These are phyloP conservation scores for Baryphthengus martii DNA, from an alignment of 2,113 vertebrate genomes.

Conservation along the genomic window DNA sequence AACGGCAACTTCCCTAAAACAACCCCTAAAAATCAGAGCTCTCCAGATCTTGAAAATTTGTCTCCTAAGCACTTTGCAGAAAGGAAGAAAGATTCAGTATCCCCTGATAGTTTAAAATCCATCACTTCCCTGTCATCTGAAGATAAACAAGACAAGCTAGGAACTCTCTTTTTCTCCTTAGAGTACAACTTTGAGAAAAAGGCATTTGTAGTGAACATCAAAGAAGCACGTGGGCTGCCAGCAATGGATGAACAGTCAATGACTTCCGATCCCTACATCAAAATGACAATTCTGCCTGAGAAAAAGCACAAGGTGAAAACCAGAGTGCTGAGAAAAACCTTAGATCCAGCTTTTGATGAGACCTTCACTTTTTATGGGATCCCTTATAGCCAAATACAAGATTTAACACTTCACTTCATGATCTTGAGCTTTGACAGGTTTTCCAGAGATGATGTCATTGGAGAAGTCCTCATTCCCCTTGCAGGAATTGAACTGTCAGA, in stretches of 20 bases:
- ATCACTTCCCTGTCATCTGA: conserved; percentile 82
- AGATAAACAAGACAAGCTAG: conserved; percentile 82
- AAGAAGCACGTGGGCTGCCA: conserved; percentile 90
- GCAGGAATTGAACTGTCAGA: conserved; percentile 86
- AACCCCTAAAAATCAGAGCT: conserved; percentile 81
- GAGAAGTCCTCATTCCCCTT: conserved; percentile 92
- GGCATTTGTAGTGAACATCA: conserved; percentile 95
- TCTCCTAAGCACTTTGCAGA: conserved; percentile 81
- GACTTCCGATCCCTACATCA: conserved; percentile 98
- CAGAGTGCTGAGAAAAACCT: conserved; percentile 93
- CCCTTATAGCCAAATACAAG: conserved; percentile 85
- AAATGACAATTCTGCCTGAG: conserved; percentile 95
- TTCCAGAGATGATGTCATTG: conserved; percentile 95
- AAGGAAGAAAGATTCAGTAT: conserved; percentile 79
- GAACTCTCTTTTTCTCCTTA: conserved; percentile 91
- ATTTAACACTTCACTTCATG: conserved; percentile 91
- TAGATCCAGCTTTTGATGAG: conserved; percentile 96
- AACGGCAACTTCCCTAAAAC: conserved; percentile 94
- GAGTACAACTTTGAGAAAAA: conserved; percentile 97
- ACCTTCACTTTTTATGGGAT: conserved; percentile 98
- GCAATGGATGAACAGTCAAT: conserved; percentile 96
- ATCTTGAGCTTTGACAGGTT: conserved; percentile 96
- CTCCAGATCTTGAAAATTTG: conserved; percentile 81
- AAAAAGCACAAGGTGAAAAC: conserved; percentile 99
- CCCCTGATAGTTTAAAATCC: conserved; percentile 85